phyloP scores from a whole-genome alignment of 2,797 vertebrate species.

The Amniataba percoides region DNA sequence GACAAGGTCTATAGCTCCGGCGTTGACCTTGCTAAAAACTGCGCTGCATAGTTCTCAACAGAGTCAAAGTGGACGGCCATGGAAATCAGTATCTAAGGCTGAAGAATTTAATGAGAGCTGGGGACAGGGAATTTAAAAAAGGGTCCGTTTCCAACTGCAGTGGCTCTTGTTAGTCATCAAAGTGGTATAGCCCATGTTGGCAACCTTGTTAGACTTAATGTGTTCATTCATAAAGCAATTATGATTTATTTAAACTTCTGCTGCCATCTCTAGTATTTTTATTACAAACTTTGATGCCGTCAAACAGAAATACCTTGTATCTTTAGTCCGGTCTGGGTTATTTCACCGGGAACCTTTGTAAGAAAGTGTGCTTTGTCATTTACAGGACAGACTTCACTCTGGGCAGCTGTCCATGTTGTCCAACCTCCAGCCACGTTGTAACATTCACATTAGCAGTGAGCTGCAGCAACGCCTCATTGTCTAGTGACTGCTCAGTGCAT shows the following conservation, averaged over 20 bases:
- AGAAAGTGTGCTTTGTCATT: slow-evolving; percentile 58
- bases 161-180: slow-evolving; percentile 52
- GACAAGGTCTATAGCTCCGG: slow-evolving; percentile 43
- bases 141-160: slow-evolving; percentile 46
- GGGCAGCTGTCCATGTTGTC: slow-evolving; percentile 66
- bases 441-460: slow-evolving; percentile 45
- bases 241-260: slow-evolving; percentile 47
- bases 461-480: slow-evolving; percentile 55
- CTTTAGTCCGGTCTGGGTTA: slow-evolving; percentile 46
- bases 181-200: slow-evolving; percentile 60
- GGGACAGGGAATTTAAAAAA: slow-evolving; percentile 33
- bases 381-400: slow-evolving; percentile 49
- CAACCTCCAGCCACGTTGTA: slow-evolving; percentile 53
- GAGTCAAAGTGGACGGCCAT: slow-evolving; percentile 22
- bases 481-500: slow-evolving; percentile 20
- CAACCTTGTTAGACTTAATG: slow-evolving; percentile 29
- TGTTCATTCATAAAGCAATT: slow-evolving; percentile 58
- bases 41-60: slow-evolving; percentile 35
- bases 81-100: slow-evolving; percentile 62
- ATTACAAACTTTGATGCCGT: slow-evolving; percentile 44
- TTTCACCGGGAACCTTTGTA: slow-evolving; percentile 62
- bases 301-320: slow-evolving; percentile 47
- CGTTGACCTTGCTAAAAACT: slow-evolving; percentile 58
- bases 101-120: slow-evolving; percentile 56
- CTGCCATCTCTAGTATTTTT: slow-evolving; percentile 56